Evolutionary conservation across 2,888 invertebrate species (phyloP), one percentile per base, ranked within the genome.

Genomic region (Epirrhoe alternata): DNA sequence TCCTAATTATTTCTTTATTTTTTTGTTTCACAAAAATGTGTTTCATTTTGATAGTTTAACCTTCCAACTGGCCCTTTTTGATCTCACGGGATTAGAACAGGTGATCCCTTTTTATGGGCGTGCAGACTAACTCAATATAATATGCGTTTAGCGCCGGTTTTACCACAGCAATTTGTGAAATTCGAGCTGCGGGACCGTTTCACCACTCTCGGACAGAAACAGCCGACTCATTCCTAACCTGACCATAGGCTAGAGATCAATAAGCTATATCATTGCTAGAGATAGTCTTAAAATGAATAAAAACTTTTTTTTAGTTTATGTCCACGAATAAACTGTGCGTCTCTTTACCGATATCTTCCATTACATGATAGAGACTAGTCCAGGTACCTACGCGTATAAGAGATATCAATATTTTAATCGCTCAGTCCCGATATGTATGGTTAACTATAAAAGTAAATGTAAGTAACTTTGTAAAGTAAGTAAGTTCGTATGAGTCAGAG

Each of bases 141-240:
- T 64, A 69, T 66, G 69, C 68, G 75, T 79, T 81, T 74, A 75
- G 71, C 71, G 54, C 54, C 67, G 73, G 72, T 76, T 77, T 72
- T 69, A 70, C 68, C 61, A 61, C 74, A 76, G 78, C 75, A 78
- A 81, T 82, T 82, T 76, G 75, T 69, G 72, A 78, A 80, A 82
- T 82, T 77, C 65, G 73, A 77, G 77, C 77, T 68, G 52, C 64
- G 79, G 78, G 79, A 77, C 76, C 71, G 69, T 77, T 79, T 78
- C n/a, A 73, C 72, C 71, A 72, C 71, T 67, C 74, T 66, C 62
- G 65, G 64, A 45, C 57, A 67, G 61, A 68, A 63, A 64, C 64
- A 61, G 45, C 33, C 16, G 64, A 57, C 16, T 5, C 33, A 17
- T 54, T 68, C 57, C 52, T 56, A 51, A 68, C 24, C 65, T 12